Base-by-base conservation (phyloP, 2,113 vertebrate genomes). In the Ahaetulla prasina region DNA sequence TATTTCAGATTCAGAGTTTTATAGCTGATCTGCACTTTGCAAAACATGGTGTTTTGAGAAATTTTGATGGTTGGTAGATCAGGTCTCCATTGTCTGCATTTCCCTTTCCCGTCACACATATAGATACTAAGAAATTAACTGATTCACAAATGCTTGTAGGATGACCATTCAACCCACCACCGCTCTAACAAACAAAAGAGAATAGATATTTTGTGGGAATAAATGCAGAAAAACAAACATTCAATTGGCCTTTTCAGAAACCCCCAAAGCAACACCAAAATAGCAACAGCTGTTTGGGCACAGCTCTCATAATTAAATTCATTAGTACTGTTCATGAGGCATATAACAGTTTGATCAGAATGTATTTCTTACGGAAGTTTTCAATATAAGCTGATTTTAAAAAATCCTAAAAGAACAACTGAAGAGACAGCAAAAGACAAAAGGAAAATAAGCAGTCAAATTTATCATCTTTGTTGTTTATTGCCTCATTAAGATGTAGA, bases 361-460 rank as follows among this genome's bases (percentile, higher is more conserved):
- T 86, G 1, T 90, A 84, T 93, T 95, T 96, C 90, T 50, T 39
- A 86, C 92, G 85, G 2, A 89, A 35, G 89, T 11, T 92, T 95
- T 94, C 80, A 96, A 89, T 47, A 87, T 35, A 55, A 95, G 6
- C 89, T 94, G 91, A 88, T 60, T 92, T 84, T 93, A 80, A 87
- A 3, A 52, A 86, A 14, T 39, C 91, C 57, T 10, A 94, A 91
- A 94, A 94, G 88, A 95, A 89, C 8, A 95, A 6, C 27, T 43
- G 91, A 8, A 94, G 35, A 93, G 54, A 91, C 87, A 93, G 52
- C 68, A 95, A 95, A 95, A 63, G 53, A 80, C 50, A 95, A 91
- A 93, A 94, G 45, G 14, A 49, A 94, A 20, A 49, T 93, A 84
- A 92, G 9, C 27, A 94, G 89, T 94, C 93, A 96, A 91, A 95